A percentile compares a stretch with the other conserved stretches of the same genome.
These are phyloP conservation scores for Charina bottae DNA, from an alignment of 2,113 vertebrate genomes.

Conservation along the genomic window DNA sequence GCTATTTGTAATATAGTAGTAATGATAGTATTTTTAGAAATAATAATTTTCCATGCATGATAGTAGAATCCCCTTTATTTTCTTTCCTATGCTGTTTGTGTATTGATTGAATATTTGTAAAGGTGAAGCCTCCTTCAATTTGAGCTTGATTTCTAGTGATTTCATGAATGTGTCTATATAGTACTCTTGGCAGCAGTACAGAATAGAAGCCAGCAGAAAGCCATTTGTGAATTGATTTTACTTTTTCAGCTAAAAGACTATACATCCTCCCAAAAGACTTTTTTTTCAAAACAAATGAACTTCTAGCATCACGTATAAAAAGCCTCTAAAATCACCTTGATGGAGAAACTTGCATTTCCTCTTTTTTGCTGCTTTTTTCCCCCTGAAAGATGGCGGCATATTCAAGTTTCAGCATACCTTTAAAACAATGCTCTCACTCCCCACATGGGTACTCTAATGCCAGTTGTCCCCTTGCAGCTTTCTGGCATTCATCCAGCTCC, in stretches of 20 bases:
- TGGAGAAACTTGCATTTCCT: background rate
- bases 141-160: background rate
- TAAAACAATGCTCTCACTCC: background rate
- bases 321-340: background rate
- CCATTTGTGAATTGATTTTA: background rate
- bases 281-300: background rate
- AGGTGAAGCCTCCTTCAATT: background rate
- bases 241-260: background rate
- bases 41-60: background rate
- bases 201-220: background rate
- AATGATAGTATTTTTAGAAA: background rate
- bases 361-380: background rate
- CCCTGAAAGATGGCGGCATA: background rate
- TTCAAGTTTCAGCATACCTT: background rate
- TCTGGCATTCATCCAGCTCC: slow-evolving; percentile 27
- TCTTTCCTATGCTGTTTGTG: background rate
- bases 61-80: background rate
- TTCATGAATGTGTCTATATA: background rate
- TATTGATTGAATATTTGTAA: background rate
- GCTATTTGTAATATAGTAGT: background rate
- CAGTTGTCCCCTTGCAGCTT: background rate
- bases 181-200: background rate
- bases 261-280: background rate
- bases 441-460: background rate
- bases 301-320: background rate